These are phyloP conservation scores for Cheilosia vernalis DNA, from an alignment of 2,888 invertebrate genomes.

Conservation along the genomic window DNA sequence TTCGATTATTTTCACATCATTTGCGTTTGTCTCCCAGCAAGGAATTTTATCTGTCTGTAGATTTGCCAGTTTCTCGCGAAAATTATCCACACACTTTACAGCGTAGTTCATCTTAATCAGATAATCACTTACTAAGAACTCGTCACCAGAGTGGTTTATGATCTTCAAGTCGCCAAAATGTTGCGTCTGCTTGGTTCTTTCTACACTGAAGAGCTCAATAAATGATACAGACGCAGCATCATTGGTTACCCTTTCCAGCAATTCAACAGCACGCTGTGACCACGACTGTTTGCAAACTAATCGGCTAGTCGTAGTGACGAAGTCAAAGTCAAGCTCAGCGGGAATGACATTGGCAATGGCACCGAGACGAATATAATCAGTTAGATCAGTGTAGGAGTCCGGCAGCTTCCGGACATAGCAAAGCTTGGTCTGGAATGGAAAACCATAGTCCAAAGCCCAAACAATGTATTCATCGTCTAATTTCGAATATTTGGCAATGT, in stretches of 20 bases:
- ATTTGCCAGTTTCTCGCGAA: constrained; percentile 55
- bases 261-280: constrained; percentile 76
- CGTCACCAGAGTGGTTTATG: constrained; percentile 75
- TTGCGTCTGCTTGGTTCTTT: constrained; percentile 42
- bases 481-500: constrained; percentile 67
- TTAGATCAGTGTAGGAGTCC: constrained; percentile 27
- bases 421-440: constrained; percentile 76
- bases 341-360: constrained; percentile 75
- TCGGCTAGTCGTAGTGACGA: constrained; percentile 74
- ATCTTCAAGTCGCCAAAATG: constrained; percentile 77
- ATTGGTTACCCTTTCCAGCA: constrained; percentile 76
- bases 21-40: constrained; percentile 76
- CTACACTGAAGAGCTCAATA: constrained; percentile 64
- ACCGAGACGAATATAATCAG: constrained; percentile 73
- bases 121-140: constrained; percentile 75
- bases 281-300: constrained; percentile 73
- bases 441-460: constrained; percentile 78
- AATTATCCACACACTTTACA: neutral
- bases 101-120: constrained; percentile 69
- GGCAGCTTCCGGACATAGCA: constrained; percentile 75
- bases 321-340: constrained; percentile 77
- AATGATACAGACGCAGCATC: constrained; percentile 77
- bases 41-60: constrained; percentile 71
- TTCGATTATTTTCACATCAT: constrained; percentile 74
- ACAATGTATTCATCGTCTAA: constrained; percentile 76